Percentiles rank a stretch among this genome's conserved stretches.
These are phyloP conservation scores for Ailuropoda melanoleuca DNA, from an alignment of 2,113 vertebrate species.

Conservation along the genomic window DNA sequence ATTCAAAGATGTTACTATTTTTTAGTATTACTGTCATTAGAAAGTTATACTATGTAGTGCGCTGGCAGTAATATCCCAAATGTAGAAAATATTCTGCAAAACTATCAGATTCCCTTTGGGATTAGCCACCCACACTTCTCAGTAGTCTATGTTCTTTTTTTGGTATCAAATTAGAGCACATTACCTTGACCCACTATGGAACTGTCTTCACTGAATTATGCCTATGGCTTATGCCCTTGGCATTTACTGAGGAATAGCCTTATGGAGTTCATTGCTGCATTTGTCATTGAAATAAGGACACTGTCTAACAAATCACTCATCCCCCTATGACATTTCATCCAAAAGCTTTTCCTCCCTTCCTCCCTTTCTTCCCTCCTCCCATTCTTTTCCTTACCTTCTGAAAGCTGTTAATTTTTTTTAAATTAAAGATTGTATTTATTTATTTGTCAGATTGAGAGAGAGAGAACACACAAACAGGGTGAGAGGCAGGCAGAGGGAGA, in stretches of 20 bases:
- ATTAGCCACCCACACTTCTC: not conserved
- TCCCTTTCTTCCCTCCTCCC: not conserved
- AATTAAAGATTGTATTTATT: no score
- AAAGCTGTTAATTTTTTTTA: not conserved
- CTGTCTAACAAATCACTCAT: not conserved
- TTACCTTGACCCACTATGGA: not conserved
- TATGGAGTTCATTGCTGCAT: not conserved
- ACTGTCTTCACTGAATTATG: not conserved
- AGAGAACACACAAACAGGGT: no score
- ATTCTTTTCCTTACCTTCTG: not conserved
- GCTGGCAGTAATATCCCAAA: not conserved
- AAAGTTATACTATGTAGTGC: not conserved
- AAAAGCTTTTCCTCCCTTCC: not conserved
- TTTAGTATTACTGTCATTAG: slow-evolving; percentile 1
- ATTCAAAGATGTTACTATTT: not conserved
- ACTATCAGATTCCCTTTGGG: not conserved
- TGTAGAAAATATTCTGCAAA: slow-evolving; percentile 19
- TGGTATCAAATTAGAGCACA: not conserved
- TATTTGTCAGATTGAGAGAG: no score
- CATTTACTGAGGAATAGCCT: not conserved
- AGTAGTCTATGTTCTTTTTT: slow-evolving; percentile 1
- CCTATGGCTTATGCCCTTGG: not conserved
- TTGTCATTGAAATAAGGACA: not conserved
- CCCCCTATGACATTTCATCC: not conserved
- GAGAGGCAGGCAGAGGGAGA: no score